phyloP scores from a whole-genome alignment of 1,140 invertebrate species.

The Notospermus geniculatus region DNA sequence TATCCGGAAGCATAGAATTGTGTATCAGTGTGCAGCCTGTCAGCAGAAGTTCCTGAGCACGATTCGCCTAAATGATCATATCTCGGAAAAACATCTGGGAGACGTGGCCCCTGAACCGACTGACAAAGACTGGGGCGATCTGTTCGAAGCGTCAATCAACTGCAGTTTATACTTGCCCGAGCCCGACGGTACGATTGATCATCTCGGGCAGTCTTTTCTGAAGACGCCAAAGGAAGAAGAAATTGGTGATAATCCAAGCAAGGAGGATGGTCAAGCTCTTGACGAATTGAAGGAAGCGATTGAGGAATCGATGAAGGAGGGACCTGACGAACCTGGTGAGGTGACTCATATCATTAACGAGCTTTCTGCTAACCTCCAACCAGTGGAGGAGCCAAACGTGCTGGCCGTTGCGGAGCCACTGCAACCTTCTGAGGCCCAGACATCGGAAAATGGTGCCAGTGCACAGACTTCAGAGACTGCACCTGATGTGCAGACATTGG shows the following conservation, averaged over 20 bases:
- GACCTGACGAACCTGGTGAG: too few species aligned
- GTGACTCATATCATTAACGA: too few species aligned
- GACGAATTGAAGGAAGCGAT: too few species aligned
- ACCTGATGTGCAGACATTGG: too few species aligned
- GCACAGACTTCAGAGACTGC: too few species aligned
- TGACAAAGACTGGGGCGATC: conserved; percentile 26
- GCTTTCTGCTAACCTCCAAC: too few species aligned
- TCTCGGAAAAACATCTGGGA: conserved; percentile 34
- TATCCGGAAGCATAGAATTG: conserved; percentile 48
- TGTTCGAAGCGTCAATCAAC: conserved; percentile 44
- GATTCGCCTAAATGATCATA: conserved; percentile 44
- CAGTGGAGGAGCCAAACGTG: too few species aligned
- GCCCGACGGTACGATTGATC: conserved; percentile 31
- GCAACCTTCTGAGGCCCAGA: too few species aligned
- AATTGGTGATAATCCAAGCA: not conserved
- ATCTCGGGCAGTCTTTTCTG: not conserved
- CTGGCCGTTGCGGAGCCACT: too few species aligned
- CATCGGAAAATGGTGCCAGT: too few species aligned
- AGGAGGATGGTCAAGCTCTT: not conserved
- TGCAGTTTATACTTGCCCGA: conserved; percentile 49
- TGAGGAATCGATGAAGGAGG: too few species aligned
- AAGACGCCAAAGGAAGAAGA: not conserved
- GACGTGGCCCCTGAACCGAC: conserved; percentile 15
- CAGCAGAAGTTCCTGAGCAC: conserved; percentile 40
- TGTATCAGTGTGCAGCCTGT: conserved; percentile 38